Base-by-base conservation (phyloP, 2,797 vertebrate genomes). In the Megaceryle alcyon region DNA sequence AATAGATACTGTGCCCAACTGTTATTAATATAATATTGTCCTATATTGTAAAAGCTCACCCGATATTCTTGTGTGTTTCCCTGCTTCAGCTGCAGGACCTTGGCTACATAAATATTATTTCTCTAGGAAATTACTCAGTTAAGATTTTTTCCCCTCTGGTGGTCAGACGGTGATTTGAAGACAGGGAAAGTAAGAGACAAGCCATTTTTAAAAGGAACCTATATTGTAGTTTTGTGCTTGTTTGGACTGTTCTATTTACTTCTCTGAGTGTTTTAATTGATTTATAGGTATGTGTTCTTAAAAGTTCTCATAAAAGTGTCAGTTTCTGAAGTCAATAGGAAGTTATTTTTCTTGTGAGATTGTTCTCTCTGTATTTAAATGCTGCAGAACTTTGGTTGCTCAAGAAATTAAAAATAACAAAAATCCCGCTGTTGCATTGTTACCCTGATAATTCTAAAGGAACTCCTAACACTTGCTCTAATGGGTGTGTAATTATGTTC, bases 221-320 rank as follows among this genome's bases (percentile, higher is more conserved):
- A 6, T 70, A 35, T 31, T 70, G 81, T 57, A 14, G 1, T 90
- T 96, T 93, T 92, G 51, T 76, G 69, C 43, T 79, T n/a, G 78
- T 95, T 97, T 93, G 80, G 96, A 88, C 86, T 86, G 78, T 86
- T 94, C 87, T 80, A 35, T 91, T 87, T 96, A 85, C 77, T 90
- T 95, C 84, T 72, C 65, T 85, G 73, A 91, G 69, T 90, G 51
- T 89, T 88, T 89, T 79, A 91, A 91, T 88, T 89, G 75, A 93
- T 78, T 22, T 88, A 78, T 91, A 93, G 39, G 29, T 88, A 14
- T 48, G 44, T 76, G 26, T 88, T 77, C 93, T 88, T 83, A 4
- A 56, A 93, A 82, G 48, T 75, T 86, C 43, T 91, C 76, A 61
- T 97, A 88, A 95, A 96, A 82, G 46, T 64, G 64, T 86, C 66